A percentile compares a stretch with the other conserved stretches of the same genome.
phyloP scores from a whole-genome alignment of 2,888 invertebrate species.

The Eustalomyia histrio region DNA sequence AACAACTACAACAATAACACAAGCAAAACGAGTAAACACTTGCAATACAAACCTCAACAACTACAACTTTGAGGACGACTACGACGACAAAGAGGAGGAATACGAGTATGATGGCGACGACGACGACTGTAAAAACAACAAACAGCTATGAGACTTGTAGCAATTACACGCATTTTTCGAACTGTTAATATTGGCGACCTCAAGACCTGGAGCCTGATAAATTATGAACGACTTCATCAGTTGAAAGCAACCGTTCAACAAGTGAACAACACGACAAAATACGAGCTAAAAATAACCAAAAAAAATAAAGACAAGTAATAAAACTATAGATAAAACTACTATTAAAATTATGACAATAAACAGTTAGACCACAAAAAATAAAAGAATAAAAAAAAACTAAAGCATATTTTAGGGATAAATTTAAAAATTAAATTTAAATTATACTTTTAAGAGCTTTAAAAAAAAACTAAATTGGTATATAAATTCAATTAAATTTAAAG shows the following conservation, averaged over 20 bases:
- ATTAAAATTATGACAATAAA: conserved; percentile 21
- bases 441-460: conserved; percentile 19
- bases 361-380: conserved; percentile 8
- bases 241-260: conserved; percentile 72
- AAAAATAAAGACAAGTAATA: conserved; percentile 12
- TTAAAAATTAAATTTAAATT: conserved; percentile 6
- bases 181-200: conserved; percentile 65
- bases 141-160: conserved; percentile 54
- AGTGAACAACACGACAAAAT: conserved; percentile 60
- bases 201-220: conserved; percentile 77
- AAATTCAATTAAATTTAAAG: conserved; percentile 19
- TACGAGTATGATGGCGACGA: too few relatives aligned
- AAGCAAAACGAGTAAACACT: conserved; percentile 10
- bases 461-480: conserved; percentile 18
- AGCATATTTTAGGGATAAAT: conserved; percentile 40
- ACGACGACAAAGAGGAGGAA: conserved; percentile 29
- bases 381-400: conserved; percentile 27
- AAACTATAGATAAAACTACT: conserved; percentile 1
- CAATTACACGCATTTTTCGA: conserved; percentile 60
- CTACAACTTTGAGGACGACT: conserved; percentile 26
- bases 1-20: conserved; percentile 12
- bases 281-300: conserved; percentile 37
- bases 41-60: background rate
- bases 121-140: conserved; percentile 54
- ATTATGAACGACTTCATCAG: conserved; percentile 72